These are phyloP conservation scores for Buteo buteo DNA, from an alignment of 2,113 vertebrate genomes.

Conservation along the genomic window DNA sequence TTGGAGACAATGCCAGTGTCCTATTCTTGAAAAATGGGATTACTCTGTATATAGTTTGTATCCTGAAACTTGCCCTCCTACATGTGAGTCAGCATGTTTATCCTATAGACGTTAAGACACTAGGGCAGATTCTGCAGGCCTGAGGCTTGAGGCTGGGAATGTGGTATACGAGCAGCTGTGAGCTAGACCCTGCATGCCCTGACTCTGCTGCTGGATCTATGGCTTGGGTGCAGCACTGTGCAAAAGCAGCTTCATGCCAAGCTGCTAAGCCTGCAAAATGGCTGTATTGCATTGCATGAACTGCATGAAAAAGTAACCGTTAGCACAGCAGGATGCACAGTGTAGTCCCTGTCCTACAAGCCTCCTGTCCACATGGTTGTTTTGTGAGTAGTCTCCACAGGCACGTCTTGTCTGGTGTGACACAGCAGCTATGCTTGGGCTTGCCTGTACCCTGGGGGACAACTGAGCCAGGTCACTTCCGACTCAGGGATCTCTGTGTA, in stretches of 20 bases:
- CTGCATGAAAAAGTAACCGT: background rate
- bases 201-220: background rate
- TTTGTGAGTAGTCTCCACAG: background rate
- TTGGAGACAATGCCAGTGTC: background rate
- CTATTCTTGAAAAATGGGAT: background rate
- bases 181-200: background rate
- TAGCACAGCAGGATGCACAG: background rate
- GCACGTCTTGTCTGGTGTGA: background rate
- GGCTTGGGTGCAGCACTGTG: background rate
- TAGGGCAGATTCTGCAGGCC: background rate
- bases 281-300: rapidly evolving
- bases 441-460: rapidly evolving
- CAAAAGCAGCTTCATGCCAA: background rate
- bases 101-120: background rate
- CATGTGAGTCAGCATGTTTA: background rate
- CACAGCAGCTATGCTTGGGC: background rate
- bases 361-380: background rate
- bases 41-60: background rate
- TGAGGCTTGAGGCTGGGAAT: background rate
- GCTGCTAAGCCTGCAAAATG: background rate
- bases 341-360: background rate
- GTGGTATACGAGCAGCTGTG: background rate
- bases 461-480: background rate
- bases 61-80: background rate
- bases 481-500: background rate